These are phyloP conservation scores for Drosophila leonis DNA, from an alignment of 2,888 invertebrate genomes.

Conservation along the genomic window DNA sequence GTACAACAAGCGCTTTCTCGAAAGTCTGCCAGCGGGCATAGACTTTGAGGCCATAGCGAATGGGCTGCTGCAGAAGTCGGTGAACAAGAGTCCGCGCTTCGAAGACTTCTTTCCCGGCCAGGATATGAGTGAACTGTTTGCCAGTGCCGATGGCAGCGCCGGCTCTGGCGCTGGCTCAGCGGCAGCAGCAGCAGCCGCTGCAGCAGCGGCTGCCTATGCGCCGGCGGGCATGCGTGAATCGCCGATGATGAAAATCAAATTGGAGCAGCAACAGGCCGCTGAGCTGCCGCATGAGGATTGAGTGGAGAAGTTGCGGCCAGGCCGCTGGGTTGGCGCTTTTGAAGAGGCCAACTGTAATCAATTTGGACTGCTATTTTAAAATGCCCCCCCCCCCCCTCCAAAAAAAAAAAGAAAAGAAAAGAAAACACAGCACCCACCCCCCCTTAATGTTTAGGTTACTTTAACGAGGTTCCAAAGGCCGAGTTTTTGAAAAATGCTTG, in stretches of 20 bases:
- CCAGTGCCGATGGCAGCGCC: conserved; percentile 70
- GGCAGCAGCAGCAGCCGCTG: conserved; percentile 60
- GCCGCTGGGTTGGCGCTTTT: conserved; percentile 48
- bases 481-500: conserved; percentile 30
- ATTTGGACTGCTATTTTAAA: conserved; percentile 83
- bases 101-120: conserved; percentile 84
- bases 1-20: conserved; percentile 83
- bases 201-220: conserved; percentile 75
- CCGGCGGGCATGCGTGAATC: conserved; percentile 69
- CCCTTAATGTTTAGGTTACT: conserved; percentile 74
- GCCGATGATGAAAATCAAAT: conserved; percentile 83
- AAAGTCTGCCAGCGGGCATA: conserved; percentile 84
- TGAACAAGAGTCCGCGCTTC: conserved; percentile 84
- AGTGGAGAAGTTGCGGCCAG: conserved; percentile 40
- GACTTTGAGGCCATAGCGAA: conserved; percentile 84
- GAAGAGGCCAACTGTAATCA: conserved; percentile 57
- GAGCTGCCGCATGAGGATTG: conserved; percentile 84
- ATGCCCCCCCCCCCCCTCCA: conserved; percentile 35
- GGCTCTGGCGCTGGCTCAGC: conserved; percentile 33
- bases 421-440: neutral
- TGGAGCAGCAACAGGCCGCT: conserved; percentile 82
- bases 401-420: neutral
- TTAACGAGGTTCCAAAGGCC: conserved; percentile 35
- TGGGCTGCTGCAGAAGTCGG: conserved; percentile 83
- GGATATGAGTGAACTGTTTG: conserved; percentile 83